phyloP scores from a whole-genome alignment of 2,888 invertebrate species.

The Ditula angustiorana region DNA sequence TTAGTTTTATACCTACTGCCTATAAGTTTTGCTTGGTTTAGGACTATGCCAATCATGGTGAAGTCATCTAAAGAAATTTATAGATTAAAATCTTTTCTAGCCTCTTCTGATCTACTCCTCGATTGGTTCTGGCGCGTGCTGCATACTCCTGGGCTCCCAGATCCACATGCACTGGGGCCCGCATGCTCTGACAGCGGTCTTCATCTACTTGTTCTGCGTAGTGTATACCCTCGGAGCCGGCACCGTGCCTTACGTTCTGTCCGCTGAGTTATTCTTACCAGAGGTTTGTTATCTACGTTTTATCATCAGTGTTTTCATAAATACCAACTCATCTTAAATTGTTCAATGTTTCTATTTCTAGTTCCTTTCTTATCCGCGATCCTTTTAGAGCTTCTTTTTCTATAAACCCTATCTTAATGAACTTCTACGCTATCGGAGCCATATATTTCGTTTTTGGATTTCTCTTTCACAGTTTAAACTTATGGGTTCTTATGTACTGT shows the following conservation, averaged over 20 bases:
- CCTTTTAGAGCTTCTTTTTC: too few species aligned
- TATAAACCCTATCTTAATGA: too few species aligned
- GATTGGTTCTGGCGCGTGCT: conserved; percentile 51
- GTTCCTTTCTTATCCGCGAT: background rate
- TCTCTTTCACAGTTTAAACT: too few species aligned
- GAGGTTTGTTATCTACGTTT: conserved; percentile 45
- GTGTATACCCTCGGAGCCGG: conserved; percentile 50
- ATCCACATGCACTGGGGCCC: conserved; percentile 49
- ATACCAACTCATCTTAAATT: background rate
- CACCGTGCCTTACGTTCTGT: conserved; percentile 50
- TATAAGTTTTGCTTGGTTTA: too few species aligned
- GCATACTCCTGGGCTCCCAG: conserved; percentile 51
- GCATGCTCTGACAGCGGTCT: conserved; percentile 43
- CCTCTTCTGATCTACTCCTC: conserved; percentile 61
- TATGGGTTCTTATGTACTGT: too few species aligned
- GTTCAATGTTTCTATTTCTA: background rate
- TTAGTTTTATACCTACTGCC: too few species aligned
- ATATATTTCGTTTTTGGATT: too few species aligned
- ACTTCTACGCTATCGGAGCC: too few species aligned
- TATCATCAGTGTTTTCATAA: background rate
- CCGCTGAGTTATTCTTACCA: conserved; percentile 52
- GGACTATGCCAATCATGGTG: background rate
- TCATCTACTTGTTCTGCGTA: conserved; percentile 47
- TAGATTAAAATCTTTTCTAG: conserved; percentile 47
- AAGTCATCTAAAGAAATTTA: background rate